phyloP scores from a whole-genome alignment of 1,140 invertebrate genomes.

The Acromyrmex charruanus region DNA sequence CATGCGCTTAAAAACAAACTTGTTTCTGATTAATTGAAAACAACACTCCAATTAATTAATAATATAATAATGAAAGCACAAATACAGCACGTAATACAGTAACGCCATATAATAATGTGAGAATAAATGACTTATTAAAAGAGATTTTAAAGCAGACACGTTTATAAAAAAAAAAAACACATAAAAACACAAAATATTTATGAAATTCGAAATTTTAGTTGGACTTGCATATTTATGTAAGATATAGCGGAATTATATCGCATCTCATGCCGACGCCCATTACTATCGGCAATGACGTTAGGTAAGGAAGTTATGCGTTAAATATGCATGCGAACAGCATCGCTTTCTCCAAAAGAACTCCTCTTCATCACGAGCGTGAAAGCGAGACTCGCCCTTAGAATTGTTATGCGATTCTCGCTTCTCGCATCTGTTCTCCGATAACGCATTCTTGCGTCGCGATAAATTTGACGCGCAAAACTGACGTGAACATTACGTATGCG shows the following conservation, averaged over 20 bases:
- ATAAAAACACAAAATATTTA: background rate
- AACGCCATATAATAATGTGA: background rate
- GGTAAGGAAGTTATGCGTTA: conserved; percentile 34
- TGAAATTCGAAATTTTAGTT: background rate
- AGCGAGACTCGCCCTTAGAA: conserved; percentile 54
- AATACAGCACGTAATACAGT: background rate
- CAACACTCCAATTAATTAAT: background rate
- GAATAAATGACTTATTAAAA: background rate
- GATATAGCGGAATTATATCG: background rate
- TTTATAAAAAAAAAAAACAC: background rate
- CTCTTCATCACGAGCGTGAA: background rate
- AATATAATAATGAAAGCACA: background rate
- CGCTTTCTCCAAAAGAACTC: conserved; percentile 56
- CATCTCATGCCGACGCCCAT: conserved; percentile 27
- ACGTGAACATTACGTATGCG: background rate
- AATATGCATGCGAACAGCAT: conserved; percentile 16
- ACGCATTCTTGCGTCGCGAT: conserved; percentile 12
- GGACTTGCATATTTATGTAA: conserved; percentile 19
- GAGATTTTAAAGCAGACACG: background rate
- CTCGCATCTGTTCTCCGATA: background rate
- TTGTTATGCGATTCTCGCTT: background rate
- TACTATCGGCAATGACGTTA: conserved; percentile 21
- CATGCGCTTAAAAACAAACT: background rate
- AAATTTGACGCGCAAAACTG: background rate
- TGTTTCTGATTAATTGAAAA: conserved; percentile 1